Evolutionary conservation across 2,797 vertebrate genomes (phyloP).

Genomic region (Caiman crocodilus): DNA sequence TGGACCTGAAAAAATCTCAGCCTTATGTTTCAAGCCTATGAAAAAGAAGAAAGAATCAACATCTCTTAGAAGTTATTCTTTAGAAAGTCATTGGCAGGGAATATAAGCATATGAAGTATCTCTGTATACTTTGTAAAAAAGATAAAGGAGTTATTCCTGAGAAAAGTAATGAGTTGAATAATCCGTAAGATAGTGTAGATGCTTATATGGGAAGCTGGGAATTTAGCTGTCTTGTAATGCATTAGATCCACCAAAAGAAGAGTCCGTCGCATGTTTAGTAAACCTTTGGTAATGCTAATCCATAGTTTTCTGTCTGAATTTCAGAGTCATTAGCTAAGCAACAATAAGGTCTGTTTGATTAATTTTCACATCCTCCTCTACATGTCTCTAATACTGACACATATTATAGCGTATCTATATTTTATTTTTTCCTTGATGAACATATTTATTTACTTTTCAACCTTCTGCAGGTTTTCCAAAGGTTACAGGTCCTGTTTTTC

Average conservation of each 20-base stretch:
- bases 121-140: neutral
- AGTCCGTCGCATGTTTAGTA: neutral
- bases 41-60: neutral
- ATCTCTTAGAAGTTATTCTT: neutral
- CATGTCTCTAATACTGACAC: neutral
- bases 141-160: neutral
- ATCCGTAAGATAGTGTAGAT: too few relatives aligned
- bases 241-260: neutral
- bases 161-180: neutral
- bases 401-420: neutral
- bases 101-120: neutral
- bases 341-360: neutral
- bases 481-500: neutral
- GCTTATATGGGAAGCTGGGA: neutral
- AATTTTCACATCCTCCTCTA: neutral
- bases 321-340: neutral
- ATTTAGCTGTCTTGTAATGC: neutral
- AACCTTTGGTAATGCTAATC: neutral
- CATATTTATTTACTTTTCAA: neutral
- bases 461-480: neutral
- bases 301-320: neutral
- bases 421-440: neutral
- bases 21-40: neutral
- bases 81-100: neutral
- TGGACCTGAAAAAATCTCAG: accelerated